Conservation (phyloP, 2,797 vertebrate genomes). For the Thaleichthys pacificus region DNA sequence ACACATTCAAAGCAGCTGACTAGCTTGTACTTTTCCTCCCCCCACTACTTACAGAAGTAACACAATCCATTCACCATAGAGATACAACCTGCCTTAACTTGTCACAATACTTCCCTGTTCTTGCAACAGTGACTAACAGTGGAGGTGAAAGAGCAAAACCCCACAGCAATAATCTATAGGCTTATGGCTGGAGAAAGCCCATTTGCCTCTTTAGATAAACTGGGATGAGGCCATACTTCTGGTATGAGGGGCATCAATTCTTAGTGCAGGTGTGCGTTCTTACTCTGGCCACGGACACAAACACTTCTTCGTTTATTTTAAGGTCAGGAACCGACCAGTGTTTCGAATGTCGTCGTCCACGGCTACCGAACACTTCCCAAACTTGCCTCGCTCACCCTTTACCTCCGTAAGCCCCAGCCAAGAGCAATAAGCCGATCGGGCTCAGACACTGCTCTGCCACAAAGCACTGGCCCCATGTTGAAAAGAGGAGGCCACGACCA, state of each 20-base stretch:
- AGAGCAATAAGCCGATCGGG: constrained; percentile 46
- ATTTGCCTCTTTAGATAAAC: neutral
- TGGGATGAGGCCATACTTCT: constrained; percentile 5
- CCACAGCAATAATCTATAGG: neutral
- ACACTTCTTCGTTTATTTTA: constrained; percentile 31
- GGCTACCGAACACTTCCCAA: neutral
- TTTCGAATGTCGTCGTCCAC: neutral
- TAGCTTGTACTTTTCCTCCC: neutral
- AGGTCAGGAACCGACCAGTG: too few relatives aligned
- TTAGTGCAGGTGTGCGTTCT: constrained; percentile 9
- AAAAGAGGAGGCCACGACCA: constrained; percentile 51
- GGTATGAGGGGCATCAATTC: neutral
- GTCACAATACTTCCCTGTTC: neutral
- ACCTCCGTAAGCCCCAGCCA: neutral
- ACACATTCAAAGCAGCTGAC: neutral
- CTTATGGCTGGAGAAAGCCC: neutral
- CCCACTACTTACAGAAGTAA: neutral
- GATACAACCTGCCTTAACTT: neutral
- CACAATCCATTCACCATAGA: neutral
- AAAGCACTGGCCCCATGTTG: constrained; percentile 49
- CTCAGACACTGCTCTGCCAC: constrained; percentile 33
- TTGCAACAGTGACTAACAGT: neutral
- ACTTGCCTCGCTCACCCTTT: neutral
- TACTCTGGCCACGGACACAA: constrained; percentile 7
- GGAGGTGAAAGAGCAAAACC: neutral